These are phyloP conservation scores for human DNA, from an alignment of 2,113 vertebrate genomes.

Conservation along the genomic window GRCh38 chr2:17464001-17464500, in stretches of 20 bases:
- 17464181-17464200: background rate
- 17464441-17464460: background rate
- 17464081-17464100: background rate
- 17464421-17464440: background rate
- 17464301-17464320: background rate
- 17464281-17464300: background rate
- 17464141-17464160: background rate
- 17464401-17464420: background rate
- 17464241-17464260: background rate
- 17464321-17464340: background rate
- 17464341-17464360: background rate
- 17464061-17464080: background rate
- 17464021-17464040: background rate
- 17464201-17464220: background rate
- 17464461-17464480: background rate
- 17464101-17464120: background rate
- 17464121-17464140: background rate
- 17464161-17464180: background rate
- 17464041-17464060: background rate
- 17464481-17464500: background rate
- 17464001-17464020: background rate
- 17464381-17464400: background rate
- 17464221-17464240: background rate
- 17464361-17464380: background rate
- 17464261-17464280: too few species aligned